Percentiles rank a stretch among this genome's conserved stretches.
Evolutionary conservation across 2,113 vertebrate genomes (phyloP).

Genomic region (Vombatus ursinus): DNA sequence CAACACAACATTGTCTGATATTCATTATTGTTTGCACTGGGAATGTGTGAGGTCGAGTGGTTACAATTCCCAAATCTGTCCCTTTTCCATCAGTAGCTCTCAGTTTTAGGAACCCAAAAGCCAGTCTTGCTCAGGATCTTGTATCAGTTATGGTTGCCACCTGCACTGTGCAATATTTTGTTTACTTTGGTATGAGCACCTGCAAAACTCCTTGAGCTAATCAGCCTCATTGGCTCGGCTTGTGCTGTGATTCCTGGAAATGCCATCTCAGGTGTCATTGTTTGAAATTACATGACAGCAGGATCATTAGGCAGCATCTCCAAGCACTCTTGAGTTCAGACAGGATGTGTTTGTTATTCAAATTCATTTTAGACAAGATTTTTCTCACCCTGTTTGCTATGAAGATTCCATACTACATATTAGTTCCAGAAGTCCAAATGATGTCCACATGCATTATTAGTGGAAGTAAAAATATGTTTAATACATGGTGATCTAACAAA

Average conservation of each 20-base stretch:
- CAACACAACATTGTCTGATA: background rate
- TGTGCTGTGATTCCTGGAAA: background rate
- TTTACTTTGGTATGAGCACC: background rate
- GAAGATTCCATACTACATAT: background rate
- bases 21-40: background rate
- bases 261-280: background rate
- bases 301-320: background rate
- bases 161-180: background rate
- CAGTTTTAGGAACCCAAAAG: background rate
- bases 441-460: constrained; percentile 9
- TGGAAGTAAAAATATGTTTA: constrained; percentile 8
- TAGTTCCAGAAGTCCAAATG: background rate
- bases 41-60: background rate
- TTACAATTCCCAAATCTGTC: background rate
- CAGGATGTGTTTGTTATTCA: background rate
- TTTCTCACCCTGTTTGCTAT: background rate
- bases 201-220: background rate
- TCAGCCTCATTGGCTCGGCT: background rate
- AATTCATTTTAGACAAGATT: constrained; percentile 6
- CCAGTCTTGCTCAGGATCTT: background rate
- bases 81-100: background rate
- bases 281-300: constrained; percentile 5
- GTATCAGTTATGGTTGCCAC: background rate
- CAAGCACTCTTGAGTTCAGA: background rate
- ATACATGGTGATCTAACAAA: background rate